Conservation (phyloP, 2,113 vertebrate species). For the Pandion haliaetus region DNA sequence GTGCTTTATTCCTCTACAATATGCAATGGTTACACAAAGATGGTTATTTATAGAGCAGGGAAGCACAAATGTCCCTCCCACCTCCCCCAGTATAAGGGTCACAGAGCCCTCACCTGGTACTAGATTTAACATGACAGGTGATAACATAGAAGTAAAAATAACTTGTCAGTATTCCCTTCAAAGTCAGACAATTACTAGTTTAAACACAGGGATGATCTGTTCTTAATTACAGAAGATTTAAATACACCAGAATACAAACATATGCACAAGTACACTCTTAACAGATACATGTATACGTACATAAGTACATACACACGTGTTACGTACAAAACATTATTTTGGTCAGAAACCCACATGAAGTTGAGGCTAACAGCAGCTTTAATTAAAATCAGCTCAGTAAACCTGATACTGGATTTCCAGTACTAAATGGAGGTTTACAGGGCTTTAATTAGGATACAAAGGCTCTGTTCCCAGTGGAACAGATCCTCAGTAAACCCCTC, state of each 20-base stretch:
- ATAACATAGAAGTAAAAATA: conserved; percentile 13
- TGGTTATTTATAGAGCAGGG: conserved; percentile 28
- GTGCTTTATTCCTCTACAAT: not conserved
- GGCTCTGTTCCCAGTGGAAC: conserved; percentile 68
- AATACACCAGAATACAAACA: not conserved
- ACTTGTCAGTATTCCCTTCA: conserved; percentile 8
- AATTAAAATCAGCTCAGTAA: conserved; percentile 77
- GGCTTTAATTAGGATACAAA: conserved; percentile 79
- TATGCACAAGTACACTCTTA: not conserved
- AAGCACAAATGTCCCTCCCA: not conserved
- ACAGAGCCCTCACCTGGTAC: conserved; percentile 35
- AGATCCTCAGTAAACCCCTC: conserved; percentile 73
- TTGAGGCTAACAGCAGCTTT: conserved; percentile 64
- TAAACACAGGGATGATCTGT: not conserved
- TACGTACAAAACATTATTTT: conserved; percentile 47
- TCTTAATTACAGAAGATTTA: not conserved
- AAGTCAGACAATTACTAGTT: not conserved
- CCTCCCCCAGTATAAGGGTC: not conserved
- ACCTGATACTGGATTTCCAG: conserved; percentile 78
- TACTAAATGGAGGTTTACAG: conserved; percentile 74
- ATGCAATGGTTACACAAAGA: conserved; percentile 5
- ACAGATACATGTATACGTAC: not conserved
- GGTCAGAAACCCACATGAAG: conserved; percentile 49
- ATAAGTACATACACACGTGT: not conserved
- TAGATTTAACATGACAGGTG: conserved; percentile 48